phyloP scores from a whole-genome alignment of 2,888 invertebrate species.

The Caenorhabditis drosophilae region DNA sequence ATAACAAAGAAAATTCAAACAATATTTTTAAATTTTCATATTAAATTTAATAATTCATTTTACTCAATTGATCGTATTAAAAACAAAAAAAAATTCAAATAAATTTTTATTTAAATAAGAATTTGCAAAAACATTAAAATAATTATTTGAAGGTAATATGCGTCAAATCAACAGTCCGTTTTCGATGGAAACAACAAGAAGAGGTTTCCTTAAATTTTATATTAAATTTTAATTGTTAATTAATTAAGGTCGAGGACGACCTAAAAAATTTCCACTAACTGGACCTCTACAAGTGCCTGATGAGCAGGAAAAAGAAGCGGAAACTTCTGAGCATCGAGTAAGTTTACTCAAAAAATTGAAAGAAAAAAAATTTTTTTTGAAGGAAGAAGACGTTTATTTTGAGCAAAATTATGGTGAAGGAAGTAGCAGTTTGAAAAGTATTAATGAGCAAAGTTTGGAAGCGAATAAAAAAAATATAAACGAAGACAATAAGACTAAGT shows the following conservation, averaged over 20 bases:
- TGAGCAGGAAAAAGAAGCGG: not conserved
- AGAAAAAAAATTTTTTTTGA: conserved; percentile 2
- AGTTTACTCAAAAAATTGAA: not conserved
- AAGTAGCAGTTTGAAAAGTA: not conserved
- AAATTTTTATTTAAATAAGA: not conserved
- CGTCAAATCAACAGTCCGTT: not conserved
- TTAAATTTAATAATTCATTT: not conserved
- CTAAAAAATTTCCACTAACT: conserved; percentile 12
- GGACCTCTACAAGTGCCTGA: conserved; percentile 6
- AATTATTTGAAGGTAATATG: not conserved
- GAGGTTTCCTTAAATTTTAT: no score
- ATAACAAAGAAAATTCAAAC: not conserved
- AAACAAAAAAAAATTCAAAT: not conserved
- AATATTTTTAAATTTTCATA: conserved; percentile 7
- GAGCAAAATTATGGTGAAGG: conserved; percentile 5
- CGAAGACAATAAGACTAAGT: conserved; percentile 21
- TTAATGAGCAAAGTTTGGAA: not conserved
- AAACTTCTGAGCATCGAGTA: not conserved
- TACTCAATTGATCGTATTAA: not conserved
- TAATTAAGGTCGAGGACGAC: conserved; percentile 21
- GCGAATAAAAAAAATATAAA: conserved; percentile 1
- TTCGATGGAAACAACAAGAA: conserved; percentile 5
- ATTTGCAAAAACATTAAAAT: no score
- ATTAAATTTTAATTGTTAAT: no score
- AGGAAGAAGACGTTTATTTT: not conserved